Conservation (phyloP, 1,140 invertebrate species). For the Ridgeia piscesae region DNA sequence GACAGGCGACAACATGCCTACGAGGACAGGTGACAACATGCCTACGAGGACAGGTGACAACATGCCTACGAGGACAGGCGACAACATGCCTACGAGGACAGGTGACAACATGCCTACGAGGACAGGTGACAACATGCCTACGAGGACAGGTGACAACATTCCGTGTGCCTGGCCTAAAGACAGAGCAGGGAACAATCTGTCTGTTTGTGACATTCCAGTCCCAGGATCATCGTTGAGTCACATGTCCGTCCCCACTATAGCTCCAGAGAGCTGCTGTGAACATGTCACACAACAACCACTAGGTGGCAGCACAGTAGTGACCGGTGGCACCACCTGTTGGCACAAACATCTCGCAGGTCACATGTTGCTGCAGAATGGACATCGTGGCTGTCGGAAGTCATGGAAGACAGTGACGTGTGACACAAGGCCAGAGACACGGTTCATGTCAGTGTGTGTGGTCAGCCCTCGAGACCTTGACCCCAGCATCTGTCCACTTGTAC, state of each 20-base stretch:
- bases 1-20: not conserved
- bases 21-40: not conserved
- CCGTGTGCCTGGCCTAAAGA: not conserved
- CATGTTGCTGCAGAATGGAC: constrained; percentile 37
- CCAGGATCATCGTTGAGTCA: not conserved
- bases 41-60: too few relatives aligned
- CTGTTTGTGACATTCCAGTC: not conserved
- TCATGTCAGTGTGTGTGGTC: not conserved
- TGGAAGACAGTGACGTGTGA: constrained; percentile 48
- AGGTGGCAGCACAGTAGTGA: not conserved
- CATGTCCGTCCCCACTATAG: not conserved
- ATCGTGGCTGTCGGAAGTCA: constrained; percentile 53
- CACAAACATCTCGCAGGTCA: constrained; percentile 32
- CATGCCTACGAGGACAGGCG: not conserved
- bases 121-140: not conserved
- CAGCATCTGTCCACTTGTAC: constrained; percentile 23
- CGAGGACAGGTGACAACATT: not conserved
- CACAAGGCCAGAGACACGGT: not conserved
- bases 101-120: not conserved
- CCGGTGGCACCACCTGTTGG: constrained; percentile 1
- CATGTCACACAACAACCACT: not conserved
- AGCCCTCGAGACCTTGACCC: constrained; percentile 57
- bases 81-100: too few relatives aligned
- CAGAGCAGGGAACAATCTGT: not conserved
- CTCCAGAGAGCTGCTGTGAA: not conserved